Conservation (phyloP, 2,797 vertebrate genomes). For the Sphenopsis melanotis region DNA sequence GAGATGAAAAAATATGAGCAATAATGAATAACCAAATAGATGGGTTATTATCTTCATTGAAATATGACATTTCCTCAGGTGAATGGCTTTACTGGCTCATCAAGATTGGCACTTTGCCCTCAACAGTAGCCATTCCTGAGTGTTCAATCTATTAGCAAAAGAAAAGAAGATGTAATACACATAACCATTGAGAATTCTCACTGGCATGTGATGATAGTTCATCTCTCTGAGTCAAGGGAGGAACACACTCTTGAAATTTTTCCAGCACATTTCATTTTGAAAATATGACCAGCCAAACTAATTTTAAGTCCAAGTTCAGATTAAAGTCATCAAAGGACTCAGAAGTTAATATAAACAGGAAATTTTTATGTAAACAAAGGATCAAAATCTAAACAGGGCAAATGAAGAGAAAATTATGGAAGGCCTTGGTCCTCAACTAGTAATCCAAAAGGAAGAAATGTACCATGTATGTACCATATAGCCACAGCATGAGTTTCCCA, state of each 20-base stretch:
- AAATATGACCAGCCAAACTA: neutral
- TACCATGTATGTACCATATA: neutral
- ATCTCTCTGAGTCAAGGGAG: neutral
- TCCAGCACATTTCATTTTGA: neutral
- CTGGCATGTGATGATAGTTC: neutral
- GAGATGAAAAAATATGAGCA: neutral
- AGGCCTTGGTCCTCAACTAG: neutral
- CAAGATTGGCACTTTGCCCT: neutral
- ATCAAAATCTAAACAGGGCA: neutral
- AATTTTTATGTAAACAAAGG: neutral
- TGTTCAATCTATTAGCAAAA: neutral
- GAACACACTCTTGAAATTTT: neutral
- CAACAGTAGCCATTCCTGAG: neutral
- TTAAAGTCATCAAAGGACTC: neutral
- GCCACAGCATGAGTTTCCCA: neutral
- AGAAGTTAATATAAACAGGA: neutral
- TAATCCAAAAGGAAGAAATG: neutral
- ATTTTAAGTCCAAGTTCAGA: neutral
- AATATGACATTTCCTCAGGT: neutral
- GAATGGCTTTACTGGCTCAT: neutral
- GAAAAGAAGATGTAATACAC: neutral
- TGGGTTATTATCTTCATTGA: neutral
- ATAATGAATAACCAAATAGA: neutral
- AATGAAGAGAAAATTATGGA: neutral
- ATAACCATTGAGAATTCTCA: neutral